A percentile compares a stretch with the other conserved stretches of the same genome.
These are phyloP conservation scores for Glareola pratincola DNA, from an alignment of 2,113 vertebrate species.

Conservation along the genomic window DNA sequence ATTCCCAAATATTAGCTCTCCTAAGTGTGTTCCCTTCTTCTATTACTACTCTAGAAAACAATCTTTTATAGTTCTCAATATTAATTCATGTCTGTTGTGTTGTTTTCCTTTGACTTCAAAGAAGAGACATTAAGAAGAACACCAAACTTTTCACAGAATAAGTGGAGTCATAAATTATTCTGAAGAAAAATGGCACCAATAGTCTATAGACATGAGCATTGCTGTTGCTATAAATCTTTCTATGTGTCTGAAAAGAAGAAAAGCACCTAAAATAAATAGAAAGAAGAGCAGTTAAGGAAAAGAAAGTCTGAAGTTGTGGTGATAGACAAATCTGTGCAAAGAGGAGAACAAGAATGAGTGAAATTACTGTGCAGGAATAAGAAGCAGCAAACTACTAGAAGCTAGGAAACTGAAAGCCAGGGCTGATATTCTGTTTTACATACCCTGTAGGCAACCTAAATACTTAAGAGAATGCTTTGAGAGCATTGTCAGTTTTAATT, in stretches of 20 bases:
- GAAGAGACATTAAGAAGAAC: neutral
- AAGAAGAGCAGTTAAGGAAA: neutral
- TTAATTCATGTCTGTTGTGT: neutral
- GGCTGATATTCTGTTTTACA: slow-evolving; percentile 28
- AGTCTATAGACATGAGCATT: neutral
- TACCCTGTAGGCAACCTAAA: slow-evolving; percentile 61
- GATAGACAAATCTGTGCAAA: neutral
- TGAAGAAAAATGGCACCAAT: neutral
- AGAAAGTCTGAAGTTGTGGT: neutral
- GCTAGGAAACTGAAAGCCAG: neutral
- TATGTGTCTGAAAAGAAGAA: neutral
- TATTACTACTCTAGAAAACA: neutral
- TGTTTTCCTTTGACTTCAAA: neutral
- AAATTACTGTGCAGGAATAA: neutral
- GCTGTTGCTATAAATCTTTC: neutral
- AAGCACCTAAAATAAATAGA: neutral
- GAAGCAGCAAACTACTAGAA: neutral
- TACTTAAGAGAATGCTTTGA: slow-evolving; percentile 51
- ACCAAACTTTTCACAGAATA: neutral
- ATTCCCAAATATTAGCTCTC: neutral
- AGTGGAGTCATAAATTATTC: neutral
- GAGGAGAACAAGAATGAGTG: neutral
- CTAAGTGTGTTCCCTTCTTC: neutral
- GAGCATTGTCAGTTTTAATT: slow-evolving; percentile 56
- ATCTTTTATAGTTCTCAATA: neutral